These are phyloP conservation scores for Collichthys lucidus DNA, from an alignment of 2,113 vertebrate genomes.

Conservation along the genomic window DNA sequence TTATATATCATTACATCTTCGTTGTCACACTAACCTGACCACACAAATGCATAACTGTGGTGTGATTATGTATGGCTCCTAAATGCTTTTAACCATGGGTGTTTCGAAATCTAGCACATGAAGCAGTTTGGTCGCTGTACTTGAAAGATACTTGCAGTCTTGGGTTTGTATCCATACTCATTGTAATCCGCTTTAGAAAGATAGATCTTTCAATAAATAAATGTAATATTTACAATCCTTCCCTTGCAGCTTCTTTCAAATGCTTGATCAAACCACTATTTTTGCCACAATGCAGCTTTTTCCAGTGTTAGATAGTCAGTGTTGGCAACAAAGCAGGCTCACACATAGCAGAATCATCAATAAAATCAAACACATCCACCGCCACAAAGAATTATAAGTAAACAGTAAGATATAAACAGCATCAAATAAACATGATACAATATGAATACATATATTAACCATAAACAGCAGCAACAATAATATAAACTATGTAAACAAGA, in stretches of 20 bases:
- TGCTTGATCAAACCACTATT: neutral
- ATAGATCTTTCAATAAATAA: neutral
- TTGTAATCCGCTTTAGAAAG: neutral
- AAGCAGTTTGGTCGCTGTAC: neutral
- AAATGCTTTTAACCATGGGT: neutral
- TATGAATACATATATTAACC: too few species aligned
- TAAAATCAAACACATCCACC: too few species aligned
- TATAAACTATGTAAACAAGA: too few species aligned
- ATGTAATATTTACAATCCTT: neutral
- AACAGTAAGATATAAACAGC: too few species aligned
- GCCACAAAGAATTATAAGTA: too few species aligned
- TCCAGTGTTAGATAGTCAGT: too few species aligned
- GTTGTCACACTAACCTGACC: neutral
- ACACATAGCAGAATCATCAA: too few species aligned
- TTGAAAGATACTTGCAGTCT: neutral
- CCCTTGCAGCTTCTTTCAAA: neutral
- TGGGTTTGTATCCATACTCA: neutral
- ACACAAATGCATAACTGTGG: neutral
- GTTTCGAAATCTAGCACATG: too few species aligned
- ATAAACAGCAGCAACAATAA: too few species aligned
- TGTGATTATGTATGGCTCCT: neutral
- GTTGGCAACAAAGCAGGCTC: too few species aligned
- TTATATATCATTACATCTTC: neutral
- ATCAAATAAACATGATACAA: too few species aligned
- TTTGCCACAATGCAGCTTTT: neutral